Evolutionary conservation across 2,888 invertebrate genomes (phyloP).

Genomic region (Hipparchia semele): DNA sequence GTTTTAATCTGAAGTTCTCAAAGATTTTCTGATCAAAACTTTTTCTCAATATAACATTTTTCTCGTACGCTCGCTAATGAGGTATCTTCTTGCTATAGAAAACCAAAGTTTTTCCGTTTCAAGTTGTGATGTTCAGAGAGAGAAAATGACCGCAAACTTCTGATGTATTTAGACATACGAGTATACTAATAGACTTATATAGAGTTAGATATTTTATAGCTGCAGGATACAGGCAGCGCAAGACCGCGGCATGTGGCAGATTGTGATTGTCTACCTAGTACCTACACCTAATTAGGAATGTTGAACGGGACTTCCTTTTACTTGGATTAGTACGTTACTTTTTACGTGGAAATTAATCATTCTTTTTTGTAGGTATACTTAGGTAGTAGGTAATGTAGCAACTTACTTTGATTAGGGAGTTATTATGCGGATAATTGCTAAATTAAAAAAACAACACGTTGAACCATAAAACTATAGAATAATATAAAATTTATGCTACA

Average conservation of each 20-base stretch:
- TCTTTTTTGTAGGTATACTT: background rate
- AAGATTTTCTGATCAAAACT: conserved; percentile 10
- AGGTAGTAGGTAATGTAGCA: background rate
- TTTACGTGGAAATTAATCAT: background rate
- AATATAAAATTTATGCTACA: no score
- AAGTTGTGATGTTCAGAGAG: background rate
- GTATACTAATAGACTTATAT: no score
- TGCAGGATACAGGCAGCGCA: no score
- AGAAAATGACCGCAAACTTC: background rate
- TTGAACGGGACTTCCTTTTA: background rate
- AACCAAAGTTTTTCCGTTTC: conserved; percentile 7
- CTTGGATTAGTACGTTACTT: background rate
- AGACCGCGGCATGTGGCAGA: no score
- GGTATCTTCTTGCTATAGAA: conserved; percentile 8
- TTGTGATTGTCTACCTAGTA: no score
- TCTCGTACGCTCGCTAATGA: background rate
- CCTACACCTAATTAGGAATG: no score
- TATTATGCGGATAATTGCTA: conserved; percentile 1
- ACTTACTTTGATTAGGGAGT: background rate
- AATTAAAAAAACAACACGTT: conserved; percentile 5
- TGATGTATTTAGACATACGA: no score
- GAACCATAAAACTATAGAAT: background rate
- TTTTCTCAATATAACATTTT: conserved; percentile 8
- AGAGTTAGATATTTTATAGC: no score
- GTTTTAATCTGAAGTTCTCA: no score